Evolutionary conservation across 1,140 invertebrate species (phyloP), one percentile per base, ranked within the genome.

Genomic region (Camponotus pennsylvanicus): DNA sequence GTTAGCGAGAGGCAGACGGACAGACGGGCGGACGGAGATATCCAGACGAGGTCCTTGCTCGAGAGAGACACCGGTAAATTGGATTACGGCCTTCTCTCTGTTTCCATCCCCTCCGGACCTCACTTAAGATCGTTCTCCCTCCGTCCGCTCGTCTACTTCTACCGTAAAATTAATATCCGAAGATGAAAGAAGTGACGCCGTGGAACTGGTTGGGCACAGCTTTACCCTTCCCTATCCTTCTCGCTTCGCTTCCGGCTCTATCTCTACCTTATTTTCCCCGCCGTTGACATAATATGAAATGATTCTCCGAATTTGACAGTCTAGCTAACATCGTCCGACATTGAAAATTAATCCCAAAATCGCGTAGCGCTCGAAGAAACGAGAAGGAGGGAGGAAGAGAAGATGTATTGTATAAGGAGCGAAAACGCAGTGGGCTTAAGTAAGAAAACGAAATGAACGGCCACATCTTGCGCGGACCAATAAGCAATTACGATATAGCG

Each of bases 101-200:
- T 89, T 89, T 83, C 67, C 34, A 49, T 57, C 69, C 63, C 64
- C 71, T 76, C 57, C 82, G 64, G 75, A 59, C 70, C 76, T 85
- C 75, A 45, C 61, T 80, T 67, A 45, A 71, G 80, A 87, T 87
- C 78, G 75, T 52, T 59, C 67, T 79, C 75, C 49, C 75, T 73
- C 5, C 88, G 32, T 73, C 34, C 76, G 59, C 63, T 79, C 71
- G 82, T 59, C 87, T 80, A 63, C 75, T 83, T 77, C 73, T 79
- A 77, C 86, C 76, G 80, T 90, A 87, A 92, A 92, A 92, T 92
- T 92, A 92, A 92, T 92, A 92, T 92, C 90, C 89, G 87, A 92
- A 92, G 91, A 92, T 91, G 91, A 92, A 91, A 92, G 88, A 89
- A 92, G 76, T 89, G 83, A 84, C 86, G 82, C 75, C 84, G 63